Percentiles rank a stretch among this genome's conserved stretches.
These are phyloP conservation scores for Pristionchus fissidentatus DNA, from an alignment of 2,888 invertebrate species.

Conservation along the genomic window DNA sequence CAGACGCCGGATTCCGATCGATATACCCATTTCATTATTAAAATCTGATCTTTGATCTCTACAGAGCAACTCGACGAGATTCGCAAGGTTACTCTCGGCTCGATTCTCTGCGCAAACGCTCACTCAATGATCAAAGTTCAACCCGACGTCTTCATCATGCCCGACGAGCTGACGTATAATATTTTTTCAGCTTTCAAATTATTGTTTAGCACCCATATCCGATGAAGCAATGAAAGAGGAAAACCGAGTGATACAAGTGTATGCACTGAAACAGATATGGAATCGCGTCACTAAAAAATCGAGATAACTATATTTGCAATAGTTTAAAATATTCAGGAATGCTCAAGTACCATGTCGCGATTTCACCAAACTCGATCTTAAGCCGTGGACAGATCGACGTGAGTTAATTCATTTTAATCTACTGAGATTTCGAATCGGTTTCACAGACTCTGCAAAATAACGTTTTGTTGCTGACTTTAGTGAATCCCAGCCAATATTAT, in stretches of 20 bases:
- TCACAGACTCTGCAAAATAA: no score
- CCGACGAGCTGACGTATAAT: constrained; percentile 77
- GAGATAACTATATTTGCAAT: no score
- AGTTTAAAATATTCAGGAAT: constrained; percentile 58
- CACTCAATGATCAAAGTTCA: constrained; percentile 80
- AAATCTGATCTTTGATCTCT: background rate
- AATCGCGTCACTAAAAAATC: no score
- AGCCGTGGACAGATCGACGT: constrained; percentile 65
- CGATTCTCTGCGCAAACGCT: constrained; percentile 88
- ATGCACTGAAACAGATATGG: background rate
- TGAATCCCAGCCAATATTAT: no score
- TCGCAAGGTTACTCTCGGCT: constrained; percentile 87
- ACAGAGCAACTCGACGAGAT: constrained; percentile 85
- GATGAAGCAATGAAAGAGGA: background rate
- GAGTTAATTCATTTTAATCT: constrained; percentile 40
- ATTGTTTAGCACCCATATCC: background rate
- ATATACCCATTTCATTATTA: background rate
- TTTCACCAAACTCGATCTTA: constrained; percentile 62
- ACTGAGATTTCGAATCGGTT: no score
- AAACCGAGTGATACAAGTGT: background rate
- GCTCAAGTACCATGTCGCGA: constrained; percentile 65
- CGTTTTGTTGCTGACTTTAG: no score
- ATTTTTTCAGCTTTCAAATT: background rate
- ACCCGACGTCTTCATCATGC: constrained; percentile 89
- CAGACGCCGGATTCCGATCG: no score